Percentiles rank a stretch among this genome's conserved stretches.
phyloP scores from a whole-genome alignment of 2,797 vertebrate species.

The Galaxias olidus region DNA sequence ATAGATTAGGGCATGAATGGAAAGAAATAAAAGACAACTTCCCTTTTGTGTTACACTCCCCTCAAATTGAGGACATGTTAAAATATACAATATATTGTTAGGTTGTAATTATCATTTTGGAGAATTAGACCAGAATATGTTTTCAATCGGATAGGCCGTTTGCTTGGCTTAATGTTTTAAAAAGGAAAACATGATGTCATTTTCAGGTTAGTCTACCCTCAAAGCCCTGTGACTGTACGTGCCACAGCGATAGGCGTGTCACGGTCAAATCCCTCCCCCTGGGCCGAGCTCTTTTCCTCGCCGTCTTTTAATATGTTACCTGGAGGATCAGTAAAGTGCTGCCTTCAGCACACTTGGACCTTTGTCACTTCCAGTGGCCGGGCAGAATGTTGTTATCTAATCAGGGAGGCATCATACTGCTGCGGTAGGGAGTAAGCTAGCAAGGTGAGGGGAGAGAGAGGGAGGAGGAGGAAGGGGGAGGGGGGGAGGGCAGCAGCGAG shows the following conservation, averaged over 20 bases:
- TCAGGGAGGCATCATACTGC: conserved; percentile 59
- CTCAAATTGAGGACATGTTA: too few species aligned
- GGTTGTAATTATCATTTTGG: too few species aligned
- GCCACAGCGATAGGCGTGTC: conserved; percentile 36
- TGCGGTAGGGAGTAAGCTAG: conserved; percentile 4
- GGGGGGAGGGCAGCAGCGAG: neutral
- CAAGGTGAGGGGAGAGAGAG: conserved; percentile 8
- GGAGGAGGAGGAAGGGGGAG: neutral
- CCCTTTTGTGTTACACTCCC: too few species aligned
- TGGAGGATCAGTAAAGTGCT: conserved; percentile 61
- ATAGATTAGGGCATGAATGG: neutral
- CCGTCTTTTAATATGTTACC: conserved; percentile 72
- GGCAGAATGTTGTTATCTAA: conserved; percentile 68
- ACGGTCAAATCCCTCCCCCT: conserved; percentile 23
- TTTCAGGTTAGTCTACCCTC: conserved; percentile 24
- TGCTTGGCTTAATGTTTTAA: conserved; percentile 16
- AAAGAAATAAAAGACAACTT: neutral
- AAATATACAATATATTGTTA: too few species aligned
- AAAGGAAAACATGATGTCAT: conserved; percentile 14
- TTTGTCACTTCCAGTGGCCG: conserved; percentile 71
- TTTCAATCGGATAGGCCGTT: neutral
- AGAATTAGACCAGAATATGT: neutral
- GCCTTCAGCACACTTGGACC: conserved; percentile 70
- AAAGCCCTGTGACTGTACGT: conserved; percentile 19
- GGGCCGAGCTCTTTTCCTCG: conserved; percentile 6